Evolutionary conservation across 2,888 invertebrate species (phyloP), one percentile per base, ranked within the genome.

Genomic region (Scaptodrosophila latifasciaeformis): DNA sequence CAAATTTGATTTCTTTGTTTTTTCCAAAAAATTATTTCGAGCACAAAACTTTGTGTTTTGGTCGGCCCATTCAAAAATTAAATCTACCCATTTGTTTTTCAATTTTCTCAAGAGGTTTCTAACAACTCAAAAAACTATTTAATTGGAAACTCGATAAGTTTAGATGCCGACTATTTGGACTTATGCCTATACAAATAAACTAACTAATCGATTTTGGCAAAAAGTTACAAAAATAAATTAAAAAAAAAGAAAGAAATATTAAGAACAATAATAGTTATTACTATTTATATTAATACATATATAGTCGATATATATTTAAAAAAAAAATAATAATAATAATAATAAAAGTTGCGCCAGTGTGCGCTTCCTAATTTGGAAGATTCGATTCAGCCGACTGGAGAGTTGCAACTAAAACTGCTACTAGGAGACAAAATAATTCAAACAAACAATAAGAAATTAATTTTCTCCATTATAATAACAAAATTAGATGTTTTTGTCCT

Each of bases 231-330:
- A n/a, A n/a, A 27, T 27, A 10, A n/a, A n/a, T 69, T 68, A 68
- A 62, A 64, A 65, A 70, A 69, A 79, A 66, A 24, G 70, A 66
- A 74, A 67, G 80, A 82, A 83, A 82, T 85, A 85, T 85, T 85
- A 85, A 85, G 84, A 85, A 85, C 84, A 85, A 85, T 85, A 85
- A 85, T 85, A 85, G 84, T 83, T 85, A 84, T 85, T 84, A 84
- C 84, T 85, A 85, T 84, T 83, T 84, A 82, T 82, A 85, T 79
- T 82, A 83, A 83, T 76, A 76, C 72, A 62, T 46, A 43, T 42
- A 48, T 42, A 78, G 75, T 74, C 75, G 62, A 72, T 68, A 68
- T 67, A 70, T 57, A 51, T 47, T n/a, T n/a, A n/a, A n/a, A n/a
- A n/a, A n/a, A n/a, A n/a, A n/a, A n/a, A n/a, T n/a, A n/a, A n/a